Base-by-base conservation (phyloP, 2,888 invertebrate species). In the Hydraecia micacea region DNA sequence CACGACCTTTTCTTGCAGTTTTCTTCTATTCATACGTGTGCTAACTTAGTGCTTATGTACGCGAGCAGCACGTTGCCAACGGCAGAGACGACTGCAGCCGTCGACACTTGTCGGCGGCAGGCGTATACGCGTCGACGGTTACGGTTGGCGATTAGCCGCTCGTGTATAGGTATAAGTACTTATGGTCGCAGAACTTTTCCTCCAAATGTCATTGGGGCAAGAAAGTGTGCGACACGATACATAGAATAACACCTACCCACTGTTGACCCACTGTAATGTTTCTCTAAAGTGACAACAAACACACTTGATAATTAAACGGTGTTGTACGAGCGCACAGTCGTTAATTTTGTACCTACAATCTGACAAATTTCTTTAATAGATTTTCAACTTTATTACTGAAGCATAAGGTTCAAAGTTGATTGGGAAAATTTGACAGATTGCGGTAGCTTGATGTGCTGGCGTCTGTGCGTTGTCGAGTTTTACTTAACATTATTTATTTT, bases 291-390 rank as follows among this genome's bases (percentile, higher is more conserved):
- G 84, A 52, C 77, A 49, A 42, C 73, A 79, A 73, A 76, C 58
- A 71, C n/a, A 21, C 58, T 55, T 68, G 75, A 86, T 86, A 86
- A 86, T 87, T 84, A 84, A 77, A 84, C 79, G 73, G 77, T 88
- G 71, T 84, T 79, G 77, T 81, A 84, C 79, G 75, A 77, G 72
- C 66, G 62, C 75, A 75, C 67, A 39, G 58, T 77, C 81, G 76
- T 87, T 88, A 86, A 86, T 75, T 78, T 80, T 73, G 75, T 68
- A 73, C n/a, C n/a, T n/a, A n/a, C n/a, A n/a, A n/a, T n/a, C n/a
- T n/a, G n/a, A n/a, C n/a, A n/a, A n/a, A n/a, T n/a, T n/a, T n/a
- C n/a, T n/a, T n/a, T n/a, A n/a, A n/a, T n/a, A n/a, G n/a, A n/a
- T n/a, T n/a, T n/a, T n/a, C n/a, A n/a, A n/a, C n/a, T n/a, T n/a